Base-by-base conservation (phyloP, 2,888 invertebrate genomes). In the Parnassius apollo region DNA sequence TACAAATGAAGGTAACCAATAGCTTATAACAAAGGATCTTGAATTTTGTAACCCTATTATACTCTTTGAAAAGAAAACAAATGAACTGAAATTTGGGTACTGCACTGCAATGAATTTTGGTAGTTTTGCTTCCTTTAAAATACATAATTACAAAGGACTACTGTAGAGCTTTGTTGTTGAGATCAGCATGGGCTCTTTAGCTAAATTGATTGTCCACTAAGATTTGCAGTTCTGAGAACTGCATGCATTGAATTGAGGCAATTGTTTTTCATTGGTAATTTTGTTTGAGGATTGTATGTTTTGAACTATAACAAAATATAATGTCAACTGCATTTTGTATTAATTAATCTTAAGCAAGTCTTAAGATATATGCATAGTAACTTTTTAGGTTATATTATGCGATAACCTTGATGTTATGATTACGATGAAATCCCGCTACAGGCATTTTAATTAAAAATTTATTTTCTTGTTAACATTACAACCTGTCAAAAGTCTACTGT, bases 31-130 rank as follows among this genome's bases (percentile, higher is more conserved):
- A 91, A 90, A 80, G 76, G 74, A 71, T 75, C 72, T 77, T 69
- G 71, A 76, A 74, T 75, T 75, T 74, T 77, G 76, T 85, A 87
- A 87, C 85, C 81, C 86, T 81, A 86, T 90, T 90, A 86, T 87
- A 79, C 81, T 81, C 72, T 74, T 66, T 76, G 72, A 75, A 73
- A 77, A 80, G 85, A 82, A 84, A 87, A 87, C 84, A 89, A 89
- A 84, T 81, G 80, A 62, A 77, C 81, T 79, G 82, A 85, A 83
- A 25, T 59, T 63, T 63, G 44, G 82, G 84, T 81, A 81, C 75
- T 75, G 74, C 70, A 62, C 69, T 75, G 85, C 85, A 86, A 87
- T 81, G 77, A 74, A 72, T 72, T 78, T 75, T 74, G 73, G 78
- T 79, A 70, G 68, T 78, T 80, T 81, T 82, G 83, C 84, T 87